phyloP scores from a whole-genome alignment of 2,113 vertebrate genomes.

The Lasiurus borealis region DNA sequence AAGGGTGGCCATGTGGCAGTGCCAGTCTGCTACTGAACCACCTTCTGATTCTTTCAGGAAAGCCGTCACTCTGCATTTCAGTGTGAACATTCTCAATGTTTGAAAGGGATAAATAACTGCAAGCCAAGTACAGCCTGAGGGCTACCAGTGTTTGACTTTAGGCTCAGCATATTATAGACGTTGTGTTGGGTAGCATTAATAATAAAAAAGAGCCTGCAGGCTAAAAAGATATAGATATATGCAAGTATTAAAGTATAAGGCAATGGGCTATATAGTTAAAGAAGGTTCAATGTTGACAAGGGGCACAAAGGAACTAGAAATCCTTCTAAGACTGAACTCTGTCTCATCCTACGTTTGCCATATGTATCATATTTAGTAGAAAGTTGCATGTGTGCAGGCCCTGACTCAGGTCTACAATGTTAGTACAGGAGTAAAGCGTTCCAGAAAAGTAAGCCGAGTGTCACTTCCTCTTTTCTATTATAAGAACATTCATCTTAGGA shows the following conservation, averaged over 20 bases:
- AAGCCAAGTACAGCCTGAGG: background rate
- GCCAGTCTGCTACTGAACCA: background rate
- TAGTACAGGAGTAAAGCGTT: background rate
- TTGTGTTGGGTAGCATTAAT: background rate
- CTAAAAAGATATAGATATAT: background rate
- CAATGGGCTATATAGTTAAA: background rate
- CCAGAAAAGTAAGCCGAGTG: rapidly evolving
- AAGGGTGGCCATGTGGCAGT: background rate
- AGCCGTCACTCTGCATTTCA: background rate
- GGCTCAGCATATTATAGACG: background rate
- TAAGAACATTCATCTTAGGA: background rate
- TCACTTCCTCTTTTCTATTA: background rate
- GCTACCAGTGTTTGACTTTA: no score
- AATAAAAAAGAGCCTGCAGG: background rate
- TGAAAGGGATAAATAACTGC: background rate
- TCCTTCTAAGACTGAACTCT: background rate
- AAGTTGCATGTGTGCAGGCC: no score
- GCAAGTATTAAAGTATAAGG: no score
- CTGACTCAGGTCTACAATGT: background rate
- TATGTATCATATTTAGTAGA: background rate
- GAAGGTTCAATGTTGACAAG: background rate
- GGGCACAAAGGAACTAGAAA: background rate
- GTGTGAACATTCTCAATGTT: background rate
- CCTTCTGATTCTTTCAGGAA: background rate
- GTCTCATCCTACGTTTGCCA: background rate